Evolutionary conservation across 2,113 vertebrate genomes (phyloP), one percentile per base, ranked within the genome.

Genomic region (Halichoerus grypus): DNA sequence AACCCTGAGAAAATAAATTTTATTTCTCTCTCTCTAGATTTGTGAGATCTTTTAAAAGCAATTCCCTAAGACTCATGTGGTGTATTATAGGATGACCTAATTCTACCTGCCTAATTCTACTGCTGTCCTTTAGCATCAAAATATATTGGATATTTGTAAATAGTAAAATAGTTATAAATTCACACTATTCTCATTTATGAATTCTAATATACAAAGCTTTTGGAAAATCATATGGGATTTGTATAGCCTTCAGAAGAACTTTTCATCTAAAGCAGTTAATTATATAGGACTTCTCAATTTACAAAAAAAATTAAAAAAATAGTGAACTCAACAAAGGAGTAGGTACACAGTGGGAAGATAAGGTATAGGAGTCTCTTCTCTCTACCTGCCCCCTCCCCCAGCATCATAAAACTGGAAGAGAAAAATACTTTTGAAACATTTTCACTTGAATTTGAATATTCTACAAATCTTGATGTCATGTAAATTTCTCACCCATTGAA

Each of bases 401-500:
- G 53, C 2, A 53, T n/a, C 33, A 51, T 53, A 84, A 87, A 88
- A 82, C 26, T 18, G 10, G 22, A 49, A 87, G 36, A 42, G 42
- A 85, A 69, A 87, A 31, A 79, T 33, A 80, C 57, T 83, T 90
- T 72, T 74, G 53, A 76, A 89, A 61, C 9, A 55, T 36, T 86
- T 93, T 63, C n/a, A 26, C 3, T 24, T 59, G 69, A 21, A 91
- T 74, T 63, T 71, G 11, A 79, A 61, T 79, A 90, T 77, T 83
- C n/a, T 79, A 19, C 46, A 88, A 87, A 22, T 72, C 65, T 85
- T 24, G 7, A 26, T 53, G 33, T 8, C 59, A 72, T 36, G 22
- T 51, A 55, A 71, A 95, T 80, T 80, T 91, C 86, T 93, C 46
- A 84, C n/a, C 15, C 14, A 21, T 83, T 83, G 86, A 77, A 92